Evolutionary conservation across 1,140 invertebrate genomes (phyloP), one percentile per base, ranked within the genome.

Genomic region (Anthonomus grandis): DNA sequence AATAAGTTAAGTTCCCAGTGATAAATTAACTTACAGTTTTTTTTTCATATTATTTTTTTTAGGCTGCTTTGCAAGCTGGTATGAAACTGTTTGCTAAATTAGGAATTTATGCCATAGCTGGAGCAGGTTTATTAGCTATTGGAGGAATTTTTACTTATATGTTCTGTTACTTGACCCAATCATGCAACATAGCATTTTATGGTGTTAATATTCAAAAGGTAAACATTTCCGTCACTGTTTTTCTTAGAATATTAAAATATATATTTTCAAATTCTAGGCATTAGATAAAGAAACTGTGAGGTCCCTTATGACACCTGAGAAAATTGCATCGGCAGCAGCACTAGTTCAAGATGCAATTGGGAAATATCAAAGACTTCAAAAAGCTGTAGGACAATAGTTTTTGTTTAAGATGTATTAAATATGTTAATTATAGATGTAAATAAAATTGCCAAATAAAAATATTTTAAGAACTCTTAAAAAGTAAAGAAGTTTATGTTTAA

Each of bases 281-380:
- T 5, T 53, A 13, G 36, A 67, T 56, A 67, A 70, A 34, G 70
- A 73, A 21, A 68, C 70, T 17, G 67, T 77, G 39, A 59, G 75
- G 24, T 66, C 79, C 0, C 68, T 78, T 0, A 74, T 79, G 50
- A 78, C 73, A 1, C 76, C 78, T 5, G 78, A 81, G 23, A 75
- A 78, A 18, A 77, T 87, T 6, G 77, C 81, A n/a, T 71, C 78
- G 4, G 79, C 83, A 0, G 78, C 82, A 0, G 74, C 79, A 13
- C 78, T 86, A 13, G 79, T 87, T 1, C 77, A 80, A 49, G 79
- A 76, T 15, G 85, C 85, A 13, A 76, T 87, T 48, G 77, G 80
- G 17, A 86, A 84, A 66, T 87, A 86, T 67, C 74, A 80, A 25
- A 72, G 76, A 34, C 70, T 83, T 39, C 78, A 83, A 54, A 71